Evolutionary conservation across 2,797 vertebrate species (phyloP).

Genomic region (Craterocephalus amniculus): DNA sequence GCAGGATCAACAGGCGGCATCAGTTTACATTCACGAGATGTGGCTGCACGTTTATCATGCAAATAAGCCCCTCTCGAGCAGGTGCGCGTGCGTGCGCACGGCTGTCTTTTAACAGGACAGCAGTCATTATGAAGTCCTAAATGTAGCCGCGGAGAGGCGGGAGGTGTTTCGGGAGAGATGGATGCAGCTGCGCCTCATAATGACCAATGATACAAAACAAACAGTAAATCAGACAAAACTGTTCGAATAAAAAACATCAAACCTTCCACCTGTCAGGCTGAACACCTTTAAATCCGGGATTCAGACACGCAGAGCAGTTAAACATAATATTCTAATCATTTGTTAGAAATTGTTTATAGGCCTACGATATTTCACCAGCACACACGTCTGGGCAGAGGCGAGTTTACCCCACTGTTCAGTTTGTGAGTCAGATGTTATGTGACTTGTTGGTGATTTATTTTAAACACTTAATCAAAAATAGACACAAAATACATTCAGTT

Average conservation of each 20-base stretch:
- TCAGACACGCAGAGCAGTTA: too few relatives aligned
- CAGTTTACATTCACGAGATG: constrained; percentile 64
- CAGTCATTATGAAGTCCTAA: constrained; percentile 31
- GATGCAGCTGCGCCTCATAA: constrained; percentile 35
- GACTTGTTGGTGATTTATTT: constrained; percentile 4
- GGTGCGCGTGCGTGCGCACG: constrained; percentile 48
- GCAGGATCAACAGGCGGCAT: constrained; percentile 73
- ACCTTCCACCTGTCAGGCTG: not conserved
- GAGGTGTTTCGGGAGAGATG: constrained; percentile 2
- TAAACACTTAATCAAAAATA: not conserved
- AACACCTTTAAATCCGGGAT: not conserved
- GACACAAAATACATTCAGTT: not conserved
- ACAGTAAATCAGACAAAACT: not conserved
- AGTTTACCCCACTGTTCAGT: not conserved
- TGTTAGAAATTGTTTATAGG: not conserved
- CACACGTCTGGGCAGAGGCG: too few relatives aligned
- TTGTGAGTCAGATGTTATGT: not conserved
- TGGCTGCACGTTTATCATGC: constrained; percentile 61
- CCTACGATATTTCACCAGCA: not conserved
- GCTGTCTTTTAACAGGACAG: constrained; percentile 21
- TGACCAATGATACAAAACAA: not conserved
- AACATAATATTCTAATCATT: not conserved
- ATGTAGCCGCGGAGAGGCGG: constrained; percentile 6
- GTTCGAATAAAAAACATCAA: not conserved
- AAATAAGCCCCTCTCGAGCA: constrained; percentile 68